Percentiles rank a stretch among this genome's conserved stretches.
Conservation (phyloP, 1,140 invertebrate genomes). For the Apis dorsata region DNA sequence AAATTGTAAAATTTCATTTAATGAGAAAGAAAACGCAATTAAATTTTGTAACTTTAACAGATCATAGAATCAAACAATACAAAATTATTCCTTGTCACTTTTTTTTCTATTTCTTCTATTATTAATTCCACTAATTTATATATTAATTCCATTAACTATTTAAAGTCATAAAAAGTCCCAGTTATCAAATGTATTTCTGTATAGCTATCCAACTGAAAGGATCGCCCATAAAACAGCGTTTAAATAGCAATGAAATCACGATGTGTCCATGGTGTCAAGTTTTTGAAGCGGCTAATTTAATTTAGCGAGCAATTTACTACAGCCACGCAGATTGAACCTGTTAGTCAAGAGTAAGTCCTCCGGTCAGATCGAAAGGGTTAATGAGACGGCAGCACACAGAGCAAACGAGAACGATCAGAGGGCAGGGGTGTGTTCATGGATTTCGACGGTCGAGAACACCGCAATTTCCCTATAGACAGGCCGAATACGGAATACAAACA, state of each 20-base stretch:
- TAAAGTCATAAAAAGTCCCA: no score
- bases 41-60: no score
- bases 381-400: slow-evolving; percentile 28
- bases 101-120: no score
- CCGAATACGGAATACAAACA: slow-evolving; percentile 62
- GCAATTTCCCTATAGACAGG: slow-evolving; percentile 62
- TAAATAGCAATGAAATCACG: not conserved
- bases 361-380: slow-evolving; percentile 23
- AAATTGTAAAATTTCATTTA: no score
- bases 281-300: slow-evolving; percentile 9
- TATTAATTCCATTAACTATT: no score
- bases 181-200: no score
- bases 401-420: slow-evolving; percentile 24
- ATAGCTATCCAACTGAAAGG: not conserved
- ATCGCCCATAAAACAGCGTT: not conserved
- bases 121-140: no score
- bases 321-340: not conserved
- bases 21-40: no score
- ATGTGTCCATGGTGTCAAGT: not conserved
- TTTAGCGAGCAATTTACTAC: slow-evolving; percentile 23
- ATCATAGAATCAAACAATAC: no score
- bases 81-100: no score
- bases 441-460: slow-evolving; percentile 44
- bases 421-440: slow-evolving; percentile 42
- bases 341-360: slow-evolving; percentile 8